Conservation (phyloP, 2,888 invertebrate species). For the Bombylius major region DNA sequence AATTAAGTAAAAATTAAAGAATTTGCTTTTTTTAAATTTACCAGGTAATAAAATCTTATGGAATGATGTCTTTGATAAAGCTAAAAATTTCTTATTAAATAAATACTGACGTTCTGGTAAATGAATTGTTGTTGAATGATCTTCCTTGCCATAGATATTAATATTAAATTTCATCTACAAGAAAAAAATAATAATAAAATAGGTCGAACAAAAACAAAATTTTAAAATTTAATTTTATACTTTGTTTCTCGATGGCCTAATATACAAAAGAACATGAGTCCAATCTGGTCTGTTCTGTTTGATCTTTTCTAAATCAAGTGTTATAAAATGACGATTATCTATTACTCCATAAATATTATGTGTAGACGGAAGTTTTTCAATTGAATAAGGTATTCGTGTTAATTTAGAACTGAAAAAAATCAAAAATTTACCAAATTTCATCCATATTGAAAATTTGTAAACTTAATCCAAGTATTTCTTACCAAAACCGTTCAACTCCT, state of each 20-base stretch:
- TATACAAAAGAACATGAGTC: slow-evolving; percentile 58
- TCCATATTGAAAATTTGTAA: not conserved
- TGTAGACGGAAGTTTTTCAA: slow-evolving; percentile 42
- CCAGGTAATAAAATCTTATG: too few species aligned
- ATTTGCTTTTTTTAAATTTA: too few species aligned
- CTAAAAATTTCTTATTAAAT: too few species aligned
- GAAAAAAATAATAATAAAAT: slow-evolving; percentile 8
- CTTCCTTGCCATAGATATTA: slow-evolving; percentile 45
- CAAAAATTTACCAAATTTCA: slow-evolving; percentile 19
- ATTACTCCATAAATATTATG: not conserved
- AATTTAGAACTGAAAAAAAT: slow-evolving; percentile 40
- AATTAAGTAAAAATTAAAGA: too few species aligned
- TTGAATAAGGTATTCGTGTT: slow-evolving; percentile 44
- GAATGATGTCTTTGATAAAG: too few species aligned
- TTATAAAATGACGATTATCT: slow-evolving; percentile 37
- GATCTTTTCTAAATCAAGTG: slow-evolving; percentile 49
- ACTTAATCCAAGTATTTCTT: not conserved
- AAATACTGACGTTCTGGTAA: too few species aligned
- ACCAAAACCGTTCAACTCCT: slow-evolving; percentile 47
- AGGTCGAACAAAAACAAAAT: slow-evolving; percentile 9
- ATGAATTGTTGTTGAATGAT: slow-evolving; percentile 20
- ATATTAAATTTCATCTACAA: slow-evolving; percentile 49
- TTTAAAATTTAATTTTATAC: slow-evolving; percentile 32
- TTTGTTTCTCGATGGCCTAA: slow-evolving; percentile 48
- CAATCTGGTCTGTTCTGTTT: slow-evolving; percentile 42